These are phyloP conservation scores for Patella pellucida DNA, from an alignment of 2,888 invertebrate genomes.

Conservation along the genomic window DNA sequence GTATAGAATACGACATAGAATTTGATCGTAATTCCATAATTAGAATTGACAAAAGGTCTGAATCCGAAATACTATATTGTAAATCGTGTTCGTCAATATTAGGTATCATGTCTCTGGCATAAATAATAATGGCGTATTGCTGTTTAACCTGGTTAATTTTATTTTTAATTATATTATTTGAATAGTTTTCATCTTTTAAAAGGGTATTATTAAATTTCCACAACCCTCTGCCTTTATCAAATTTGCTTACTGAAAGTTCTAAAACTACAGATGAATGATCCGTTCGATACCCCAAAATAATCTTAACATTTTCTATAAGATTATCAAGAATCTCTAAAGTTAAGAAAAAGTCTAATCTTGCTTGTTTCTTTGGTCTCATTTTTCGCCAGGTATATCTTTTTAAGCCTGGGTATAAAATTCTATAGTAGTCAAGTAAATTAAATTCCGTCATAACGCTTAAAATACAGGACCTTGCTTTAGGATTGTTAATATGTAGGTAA, in stretches of 20 bases:
- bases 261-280: conserved; percentile 16
- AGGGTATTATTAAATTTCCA: conserved; percentile 17
- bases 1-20: neutral
- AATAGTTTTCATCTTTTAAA: neutral
- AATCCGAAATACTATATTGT: neutral
- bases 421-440: no score
- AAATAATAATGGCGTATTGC: neutral
- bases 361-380: neutral
- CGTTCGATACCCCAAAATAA: conserved; percentile 12
- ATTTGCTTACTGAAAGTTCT: conserved; percentile 13
- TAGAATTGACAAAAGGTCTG: neutral
- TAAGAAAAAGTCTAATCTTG: neutral
- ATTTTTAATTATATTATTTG: neutral
- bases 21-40: neutral
- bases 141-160: neutral
- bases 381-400: no score
- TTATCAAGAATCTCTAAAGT: conserved; percentile 12
- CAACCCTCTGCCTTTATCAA: conserved; percentile 1
- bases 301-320: conserved; percentile 3
- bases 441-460: no score
- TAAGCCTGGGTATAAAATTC: no score
- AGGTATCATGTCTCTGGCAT: neutral
- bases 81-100: neutral
- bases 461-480: no score
- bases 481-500: no score